Conservation (phyloP, 2,888 invertebrate genomes). For the Platycnemis pennipes region DNA sequence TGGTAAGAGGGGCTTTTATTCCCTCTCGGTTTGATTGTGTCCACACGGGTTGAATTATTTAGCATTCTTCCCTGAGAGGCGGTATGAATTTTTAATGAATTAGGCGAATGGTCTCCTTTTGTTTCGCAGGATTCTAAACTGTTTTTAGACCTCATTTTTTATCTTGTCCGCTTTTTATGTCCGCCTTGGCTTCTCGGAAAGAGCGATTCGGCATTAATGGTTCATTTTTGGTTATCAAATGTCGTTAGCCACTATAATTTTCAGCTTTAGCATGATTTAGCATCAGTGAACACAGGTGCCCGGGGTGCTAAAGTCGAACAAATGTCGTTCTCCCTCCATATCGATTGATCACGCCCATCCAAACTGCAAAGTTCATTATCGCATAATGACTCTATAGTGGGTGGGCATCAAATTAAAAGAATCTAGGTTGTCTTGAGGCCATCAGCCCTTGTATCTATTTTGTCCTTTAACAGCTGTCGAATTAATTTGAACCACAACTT, state of each 20-base stretch:
- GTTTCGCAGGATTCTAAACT: background rate
- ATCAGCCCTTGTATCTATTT: background rate
- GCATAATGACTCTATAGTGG: background rate
- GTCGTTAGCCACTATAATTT: background rate
- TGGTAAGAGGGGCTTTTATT: conserved; percentile 25
- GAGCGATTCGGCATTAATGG: background rate
- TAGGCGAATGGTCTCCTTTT: conserved; percentile 27
- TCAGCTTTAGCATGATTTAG: background rate
- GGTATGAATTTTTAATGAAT: conserved; percentile 68
- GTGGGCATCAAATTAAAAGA: background rate
- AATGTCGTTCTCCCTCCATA: background rate
- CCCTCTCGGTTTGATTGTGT: conserved; percentile 59
- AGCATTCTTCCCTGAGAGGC: conserved; percentile 49
- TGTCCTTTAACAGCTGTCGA: background rate
- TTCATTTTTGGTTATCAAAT: background rate
- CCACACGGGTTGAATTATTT: conserved; percentile 66
- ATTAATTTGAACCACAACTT: background rate
- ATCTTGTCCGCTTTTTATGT: background rate
- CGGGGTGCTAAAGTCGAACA: background rate
- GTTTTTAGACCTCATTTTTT: background rate
- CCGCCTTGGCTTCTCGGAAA: background rate
- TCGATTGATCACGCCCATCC: background rate
- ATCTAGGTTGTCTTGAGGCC: background rate
- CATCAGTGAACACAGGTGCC: background rate
- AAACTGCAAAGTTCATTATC: background rate